These are phyloP conservation scores for Schizotus pectinicornis DNA, from an alignment of 2,888 invertebrate genomes.

Conservation along the genomic window DNA sequence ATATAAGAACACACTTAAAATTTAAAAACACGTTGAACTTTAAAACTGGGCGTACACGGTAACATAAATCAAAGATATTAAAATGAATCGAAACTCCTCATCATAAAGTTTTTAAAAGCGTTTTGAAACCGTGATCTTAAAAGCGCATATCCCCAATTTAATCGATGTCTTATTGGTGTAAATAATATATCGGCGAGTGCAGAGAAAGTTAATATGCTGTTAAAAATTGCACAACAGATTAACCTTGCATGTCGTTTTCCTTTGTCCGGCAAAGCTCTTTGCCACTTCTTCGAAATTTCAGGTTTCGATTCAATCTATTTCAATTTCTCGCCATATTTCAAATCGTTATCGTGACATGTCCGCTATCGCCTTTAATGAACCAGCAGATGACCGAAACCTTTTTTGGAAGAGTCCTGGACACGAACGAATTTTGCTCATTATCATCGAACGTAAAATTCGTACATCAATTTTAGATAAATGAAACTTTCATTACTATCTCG, in stretches of 20 bases:
- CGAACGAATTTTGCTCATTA: slow-evolving; percentile 18
- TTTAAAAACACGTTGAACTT: slow-evolving; percentile 42
- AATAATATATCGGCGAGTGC: background rate
- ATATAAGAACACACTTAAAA: slow-evolving; percentile 35
- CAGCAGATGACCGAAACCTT: slow-evolving; percentile 14
- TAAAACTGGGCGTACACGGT: slow-evolving; percentile 42
- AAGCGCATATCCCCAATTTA: slow-evolving; percentile 30
- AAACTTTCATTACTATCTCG: slow-evolving; percentile 1
- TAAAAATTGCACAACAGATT: slow-evolving; percentile 8
- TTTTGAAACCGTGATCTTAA: slow-evolving; percentile 39
- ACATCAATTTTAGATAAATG: background rate
- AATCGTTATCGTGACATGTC: slow-evolving; percentile 16
- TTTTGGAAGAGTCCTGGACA: slow-evolving; percentile 15
- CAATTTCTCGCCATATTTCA: slow-evolving; percentile 21
- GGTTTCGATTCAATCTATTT: slow-evolving; percentile 16
- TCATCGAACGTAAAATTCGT: slow-evolving; percentile 11
- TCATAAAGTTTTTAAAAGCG: slow-evolving; percentile 36
- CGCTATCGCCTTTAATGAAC: slow-evolving; percentile 18
- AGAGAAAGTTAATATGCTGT: slow-evolving; percentile 8
- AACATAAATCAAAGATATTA: slow-evolving; percentile 43
- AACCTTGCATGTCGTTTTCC: slow-evolving; percentile 3
- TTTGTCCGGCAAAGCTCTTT: slow-evolving; percentile 3
- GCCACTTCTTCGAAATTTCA: slow-evolving; percentile 6
- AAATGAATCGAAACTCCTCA: slow-evolving; percentile 31
- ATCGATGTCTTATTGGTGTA: slow-evolving; percentile 4